Conservation (phyloP, 2,888 invertebrate species). For the Allygus modestus region DNA sequence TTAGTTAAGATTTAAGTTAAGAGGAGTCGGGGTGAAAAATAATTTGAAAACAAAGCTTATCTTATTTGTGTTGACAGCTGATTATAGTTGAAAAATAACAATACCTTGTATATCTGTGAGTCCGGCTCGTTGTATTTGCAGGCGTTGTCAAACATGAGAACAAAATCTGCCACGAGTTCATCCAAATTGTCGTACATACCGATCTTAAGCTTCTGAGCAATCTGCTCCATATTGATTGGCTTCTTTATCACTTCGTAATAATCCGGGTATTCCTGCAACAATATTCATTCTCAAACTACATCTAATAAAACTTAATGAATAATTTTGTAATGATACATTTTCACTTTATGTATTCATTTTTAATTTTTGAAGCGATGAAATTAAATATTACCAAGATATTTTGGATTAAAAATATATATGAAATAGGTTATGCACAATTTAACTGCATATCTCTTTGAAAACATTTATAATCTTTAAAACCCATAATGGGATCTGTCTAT, state of each 20-base stretch:
- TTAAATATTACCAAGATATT: too few species aligned
- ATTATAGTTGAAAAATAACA: background rate
- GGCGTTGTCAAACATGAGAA: conserved; percentile 97
- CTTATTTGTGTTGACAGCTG: too few species aligned
- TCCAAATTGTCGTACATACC: conserved; percentile 87
- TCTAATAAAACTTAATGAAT: background rate
- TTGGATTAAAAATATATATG: too few species aligned
- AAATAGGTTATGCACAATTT: too few species aligned
- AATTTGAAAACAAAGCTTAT: background rate
- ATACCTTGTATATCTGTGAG: conserved; percentile 94
- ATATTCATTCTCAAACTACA: background rate
- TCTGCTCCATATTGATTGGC: conserved; percentile 97
- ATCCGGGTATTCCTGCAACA: conserved; percentile 90
- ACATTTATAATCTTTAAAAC: too few species aligned
- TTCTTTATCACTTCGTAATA: conserved; percentile 98
- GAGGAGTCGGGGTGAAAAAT: too few species aligned
- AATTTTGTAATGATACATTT: too few species aligned
- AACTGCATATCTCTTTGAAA: too few species aligned
- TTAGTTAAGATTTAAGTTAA: too few species aligned
- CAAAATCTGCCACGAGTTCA: conserved; percentile 92
- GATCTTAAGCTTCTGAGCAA: conserved; percentile 90
- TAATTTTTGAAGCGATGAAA: too few species aligned
- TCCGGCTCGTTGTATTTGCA: conserved; percentile 99
- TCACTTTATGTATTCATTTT: too few species aligned
- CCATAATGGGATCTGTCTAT: too few species aligned